Evolutionary conservation across 2,113 vertebrate species (phyloP), one percentile per base, ranked within the genome.

Genomic region (Antennarius striatus): DNA sequence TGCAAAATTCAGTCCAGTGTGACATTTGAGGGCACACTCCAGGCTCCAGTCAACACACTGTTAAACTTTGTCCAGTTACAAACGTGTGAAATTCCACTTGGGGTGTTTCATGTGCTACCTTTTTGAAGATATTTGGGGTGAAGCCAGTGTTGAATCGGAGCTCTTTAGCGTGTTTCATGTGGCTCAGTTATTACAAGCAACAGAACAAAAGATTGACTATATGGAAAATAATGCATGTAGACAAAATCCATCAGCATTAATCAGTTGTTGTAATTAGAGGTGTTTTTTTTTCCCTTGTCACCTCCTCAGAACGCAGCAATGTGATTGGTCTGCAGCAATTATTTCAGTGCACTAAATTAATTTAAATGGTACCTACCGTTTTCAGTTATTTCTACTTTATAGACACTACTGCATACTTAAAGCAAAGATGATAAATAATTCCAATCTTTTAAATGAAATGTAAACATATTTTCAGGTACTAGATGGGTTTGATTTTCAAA

Each of bases 11-110:
- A 57, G 53, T 74, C 53, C 9, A 68, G 17, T 53, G 39, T 63
- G 84, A 84, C 71, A 72, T 78, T 55, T 82, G 61, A 87, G 79
- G 84, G 77, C 61, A 65, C 9, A 11, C 61, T 79, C 67, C 76
- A 75, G 66, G 50, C 80, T 77, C 71, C 50, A 71, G 75, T 80
- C 81, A 75, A 79, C 81, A 81, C 58, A 46, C 54, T 12, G 3
- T 86, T 77, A 86, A 86, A 83, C 46, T 28, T 64, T 61, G 50
- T 56, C 30, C 13, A 48, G 62, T 47, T 72, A 36, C 58, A 73
- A 62, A 77, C 15, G 54, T 46, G 54, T 54, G 53, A 69, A 66
- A 47, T 56, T 39, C 57, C 45, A 56, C 46, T 15, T 32, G 0
- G 14, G 56, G 42, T 75, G 64, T 77, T 73, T 79, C 14, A 75